Evolutionary conservation across 2,888 invertebrate genomes (phyloP).

Genomic region (Actias luna): DNA sequence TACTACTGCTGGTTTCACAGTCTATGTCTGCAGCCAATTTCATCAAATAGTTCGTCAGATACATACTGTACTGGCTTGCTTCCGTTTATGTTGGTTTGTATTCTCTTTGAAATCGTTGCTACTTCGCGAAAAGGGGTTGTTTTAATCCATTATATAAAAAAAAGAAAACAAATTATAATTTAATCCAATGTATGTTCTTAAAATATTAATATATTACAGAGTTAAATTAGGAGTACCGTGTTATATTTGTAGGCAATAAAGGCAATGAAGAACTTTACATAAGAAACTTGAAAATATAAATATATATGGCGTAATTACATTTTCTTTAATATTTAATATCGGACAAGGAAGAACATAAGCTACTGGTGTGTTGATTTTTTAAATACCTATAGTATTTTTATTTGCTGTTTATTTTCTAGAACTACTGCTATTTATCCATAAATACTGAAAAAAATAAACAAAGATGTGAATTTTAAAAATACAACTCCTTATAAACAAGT

Average conservation of each 20-base stretch:
- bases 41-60: constrained; percentile 17
- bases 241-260: no score
- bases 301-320: no score
- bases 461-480: not conserved
- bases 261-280: no score
- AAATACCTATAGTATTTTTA: not conserved
- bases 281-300: no score
- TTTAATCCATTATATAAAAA: no score
- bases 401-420: not conserved
- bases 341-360: not conserved
- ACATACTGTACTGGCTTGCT: constrained; percentile 14
- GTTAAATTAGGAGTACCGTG: no score
- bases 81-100: not conserved
- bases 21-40: constrained; percentile 19
- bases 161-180: not conserved
- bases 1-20: constrained; percentile 13
- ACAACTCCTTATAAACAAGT: not conserved
- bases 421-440: not conserved
- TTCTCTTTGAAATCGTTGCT: not conserved
- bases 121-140: not conserved
- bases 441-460: not conserved
- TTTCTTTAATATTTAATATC: no score
- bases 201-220: no score
- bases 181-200: not conserved
- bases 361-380: not conserved